These are phyloP conservation scores for Syncerus caffer DNA, from an alignment of 2,797 vertebrate genomes.

Conservation along the genomic window DNA sequence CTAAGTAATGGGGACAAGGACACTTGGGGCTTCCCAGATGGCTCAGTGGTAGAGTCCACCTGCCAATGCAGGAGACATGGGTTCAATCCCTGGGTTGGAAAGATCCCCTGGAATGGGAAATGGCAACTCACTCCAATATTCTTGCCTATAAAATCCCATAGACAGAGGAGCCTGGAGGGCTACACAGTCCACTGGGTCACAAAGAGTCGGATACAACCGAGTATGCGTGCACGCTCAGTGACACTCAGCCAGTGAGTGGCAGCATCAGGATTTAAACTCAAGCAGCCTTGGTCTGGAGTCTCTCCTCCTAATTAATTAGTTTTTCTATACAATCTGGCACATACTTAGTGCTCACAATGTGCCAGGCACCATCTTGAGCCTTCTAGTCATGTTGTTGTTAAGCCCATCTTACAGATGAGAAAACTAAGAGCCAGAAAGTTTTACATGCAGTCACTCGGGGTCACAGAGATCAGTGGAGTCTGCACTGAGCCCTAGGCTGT, in stretches of 20 bases:
- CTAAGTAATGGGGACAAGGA: not conserved
- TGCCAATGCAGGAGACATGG: not conserved
- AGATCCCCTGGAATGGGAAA: not conserved
- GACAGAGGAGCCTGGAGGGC: not conserved
- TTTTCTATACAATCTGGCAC: not conserved
- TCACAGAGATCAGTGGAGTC: not conserved
- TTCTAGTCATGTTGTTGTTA: not conserved
- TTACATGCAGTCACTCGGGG: not conserved
- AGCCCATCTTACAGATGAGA: not conserved
- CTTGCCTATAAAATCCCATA: not conserved
- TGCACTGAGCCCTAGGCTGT: rapidly evolving
- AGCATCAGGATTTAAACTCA: not conserved
- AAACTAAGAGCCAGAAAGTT: not conserved
- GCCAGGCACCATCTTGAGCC: not conserved
- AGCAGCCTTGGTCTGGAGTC: not conserved
- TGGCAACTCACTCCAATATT: not conserved
- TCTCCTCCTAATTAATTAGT: not conserved
- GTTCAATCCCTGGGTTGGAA: not conserved
- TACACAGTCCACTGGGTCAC: not conserved
- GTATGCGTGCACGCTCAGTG: not conserved
- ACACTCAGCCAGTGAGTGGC: not conserved
- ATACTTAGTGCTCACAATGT: not conserved
- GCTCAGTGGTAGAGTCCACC: not conserved
- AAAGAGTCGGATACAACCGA: not conserved
- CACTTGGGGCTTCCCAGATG: not conserved